A percentile compares a stretch with the other conserved stretches of the same genome.
Evolutionary conservation across 2,797 vertebrate genomes (phyloP).

Genomic region (Psittacula echo): DNA sequence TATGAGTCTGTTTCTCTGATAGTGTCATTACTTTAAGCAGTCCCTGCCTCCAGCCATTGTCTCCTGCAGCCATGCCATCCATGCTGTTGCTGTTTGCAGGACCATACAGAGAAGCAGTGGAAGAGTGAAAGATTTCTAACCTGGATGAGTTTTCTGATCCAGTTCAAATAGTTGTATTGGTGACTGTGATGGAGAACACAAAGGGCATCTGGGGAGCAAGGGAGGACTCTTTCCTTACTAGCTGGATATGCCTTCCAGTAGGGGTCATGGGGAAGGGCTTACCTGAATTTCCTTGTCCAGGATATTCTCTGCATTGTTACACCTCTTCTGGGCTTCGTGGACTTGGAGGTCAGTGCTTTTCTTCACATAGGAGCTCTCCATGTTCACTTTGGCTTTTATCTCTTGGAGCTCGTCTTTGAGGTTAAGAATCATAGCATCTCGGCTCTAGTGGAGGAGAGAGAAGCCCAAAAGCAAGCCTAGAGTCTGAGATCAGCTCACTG

Average conservation of each 20-base stretch:
- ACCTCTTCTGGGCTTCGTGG: constrained; percentile 78
- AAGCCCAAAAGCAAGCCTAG: neutral
- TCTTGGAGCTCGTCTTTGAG: constrained; percentile 79
- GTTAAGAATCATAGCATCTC: constrained; percentile 71
- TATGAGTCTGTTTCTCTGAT: neutral
- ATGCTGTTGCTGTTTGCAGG: neutral
- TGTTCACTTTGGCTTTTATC: constrained; percentile 73
- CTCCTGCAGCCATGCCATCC: neutral
- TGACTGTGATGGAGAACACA: neutral
- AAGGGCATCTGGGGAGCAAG: neutral
- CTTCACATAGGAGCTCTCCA: constrained; percentile 76
- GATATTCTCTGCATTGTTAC: constrained; percentile 70
- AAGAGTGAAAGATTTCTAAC: neutral
- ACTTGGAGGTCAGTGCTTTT: constrained; percentile 77
- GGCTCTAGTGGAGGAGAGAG: constrained; percentile 64
- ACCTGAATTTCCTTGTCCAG: constrained; percentile 82
- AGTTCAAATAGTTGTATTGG: neutral
- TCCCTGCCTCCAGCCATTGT: neutral
- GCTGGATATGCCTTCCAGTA: neutral
- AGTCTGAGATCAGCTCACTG: neutral
- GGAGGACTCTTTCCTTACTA: neutral
- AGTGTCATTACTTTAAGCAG: neutral
- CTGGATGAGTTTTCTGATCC: neutral
- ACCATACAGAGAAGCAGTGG: neutral
- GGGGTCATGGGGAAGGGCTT: neutral